Base-by-base conservation (phyloP, 2,113 vertebrate genomes). In the Bucco capensis region DNA sequence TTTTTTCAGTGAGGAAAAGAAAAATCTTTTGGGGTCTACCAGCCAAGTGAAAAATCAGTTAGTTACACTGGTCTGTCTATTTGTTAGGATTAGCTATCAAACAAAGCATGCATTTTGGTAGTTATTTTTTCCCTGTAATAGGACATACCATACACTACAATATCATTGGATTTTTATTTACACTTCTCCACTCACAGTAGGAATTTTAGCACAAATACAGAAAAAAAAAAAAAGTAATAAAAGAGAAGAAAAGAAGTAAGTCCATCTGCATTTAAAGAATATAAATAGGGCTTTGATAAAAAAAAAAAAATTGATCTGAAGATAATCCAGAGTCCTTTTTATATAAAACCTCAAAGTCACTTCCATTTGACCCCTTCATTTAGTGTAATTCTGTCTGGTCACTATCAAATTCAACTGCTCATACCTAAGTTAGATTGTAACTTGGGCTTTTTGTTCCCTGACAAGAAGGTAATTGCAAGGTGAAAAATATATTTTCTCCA, bases 11-110 rank as follows among this genome's bases (percentile, higher is more conserved):
- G 2, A 51, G 14, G 22, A 78, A 37, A 67, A 71, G 7, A 57
- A 79, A 89, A 44, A 70, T 40, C 2, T 44, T 53, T 62, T 46
- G 10, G 19, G 14, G 33, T 71, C 73, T 89, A 83, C 65, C 5
- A 80, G 25, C 7, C 73, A 78, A 88, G 18, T 77, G 42, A 93
- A 92, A 90, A 93, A 89, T 86, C 84, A 81, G 53, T 92, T 77
- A 83, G 58, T 85, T 72, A 54, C 58, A 82, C 35, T 35, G 22
- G n/a, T 64, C n/a, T 92, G 37, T 51, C 25, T 83, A 46, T 83
- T 74, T 81, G 23, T 80, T 67, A 50, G 35, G 47, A 88, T 71
- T 90, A 91, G 28, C 40, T 83, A 46, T 38, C 42, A 88, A 84
- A 61, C 15, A 90, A 78, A 60, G 14, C 9, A 67, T 50, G 12